A percentile compares a stretch with the other conserved stretches of the same genome.
These are phyloP conservation scores for Agrotis ipsilon DNA, from an alignment of 2,888 invertebrate genomes.

Conservation along the genomic window DNA sequence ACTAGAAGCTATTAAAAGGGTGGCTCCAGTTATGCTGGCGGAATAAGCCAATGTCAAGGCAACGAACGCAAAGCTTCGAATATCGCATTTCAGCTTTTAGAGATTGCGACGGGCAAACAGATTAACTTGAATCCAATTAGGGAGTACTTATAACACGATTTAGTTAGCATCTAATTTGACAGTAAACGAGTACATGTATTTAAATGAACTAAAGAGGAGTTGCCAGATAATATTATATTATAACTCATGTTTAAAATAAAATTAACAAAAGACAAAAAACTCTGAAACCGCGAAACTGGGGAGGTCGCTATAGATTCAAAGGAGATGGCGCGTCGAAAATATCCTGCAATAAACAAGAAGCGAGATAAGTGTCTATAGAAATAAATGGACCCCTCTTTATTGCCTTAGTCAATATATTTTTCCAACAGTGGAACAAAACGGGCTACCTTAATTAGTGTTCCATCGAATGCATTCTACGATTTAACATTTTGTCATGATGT, in stretches of 20 bases:
- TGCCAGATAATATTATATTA: not conserved
- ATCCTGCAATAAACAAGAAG: too few relatives aligned
- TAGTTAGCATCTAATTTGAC: constrained; percentile 1
- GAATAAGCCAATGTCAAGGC: constrained; percentile 68
- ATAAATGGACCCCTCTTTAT: too few relatives aligned
- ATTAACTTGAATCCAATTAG: constrained; percentile 49
- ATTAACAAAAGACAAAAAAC: not conserved
- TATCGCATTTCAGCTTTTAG: constrained; percentile 59
- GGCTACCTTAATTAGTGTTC: not conserved
- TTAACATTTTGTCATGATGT: constrained; percentile 11
- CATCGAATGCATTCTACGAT: not conserved
- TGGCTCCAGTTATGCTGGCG: constrained; percentile 41
- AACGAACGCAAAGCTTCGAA: constrained; percentile 50
- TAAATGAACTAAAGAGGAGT: constrained; percentile 6
- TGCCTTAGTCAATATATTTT: not conserved
- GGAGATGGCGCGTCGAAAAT: too few relatives aligned
- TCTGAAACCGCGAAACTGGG: not conserved
- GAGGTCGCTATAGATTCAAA: too few relatives aligned
- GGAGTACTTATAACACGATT: constrained; percentile 14
- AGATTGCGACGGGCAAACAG: constrained; percentile 29
- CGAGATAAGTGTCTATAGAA: too few relatives aligned
- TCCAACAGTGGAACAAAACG: not conserved
- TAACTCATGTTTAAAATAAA: not conserved
- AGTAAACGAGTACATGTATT: not conserved
- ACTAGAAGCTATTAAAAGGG: constrained; percentile 25